Percentiles rank a stretch among this genome's conserved stretches.
phyloP scores from a whole-genome alignment of 1,140 invertebrate species.

The Nilaparvata lugens region DNA sequence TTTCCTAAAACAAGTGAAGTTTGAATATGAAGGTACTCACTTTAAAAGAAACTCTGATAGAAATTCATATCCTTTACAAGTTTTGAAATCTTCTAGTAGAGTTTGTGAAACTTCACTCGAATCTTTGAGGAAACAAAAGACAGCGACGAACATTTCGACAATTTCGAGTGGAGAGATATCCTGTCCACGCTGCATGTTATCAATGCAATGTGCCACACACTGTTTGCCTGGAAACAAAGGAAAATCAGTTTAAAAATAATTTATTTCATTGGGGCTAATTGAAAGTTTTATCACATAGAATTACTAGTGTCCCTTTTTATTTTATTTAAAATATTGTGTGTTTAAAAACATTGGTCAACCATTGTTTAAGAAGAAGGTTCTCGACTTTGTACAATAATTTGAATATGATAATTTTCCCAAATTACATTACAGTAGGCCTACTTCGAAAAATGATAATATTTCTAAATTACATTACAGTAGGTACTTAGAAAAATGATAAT shows the following conservation, averaged over 20 bases:
- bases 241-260: neutral
- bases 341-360: too few relatives aligned
- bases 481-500: too few relatives aligned
- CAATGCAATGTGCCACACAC: conserved; percentile 89
- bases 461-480: too few relatives aligned
- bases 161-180: conserved; percentile 90
- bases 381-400: too few relatives aligned
- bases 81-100: conserved; percentile 89
- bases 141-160: conserved; percentile 96
- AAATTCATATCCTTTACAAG: conserved; percentile 90
- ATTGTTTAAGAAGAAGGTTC: too few relatives aligned
- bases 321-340: too few relatives aligned
- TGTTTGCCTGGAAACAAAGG: conserved; percentile 66
- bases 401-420: too few relatives aligned
- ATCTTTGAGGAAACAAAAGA: conserved; percentile 97
- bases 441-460: too few relatives aligned
- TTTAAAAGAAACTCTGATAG: conserved; percentile 89
- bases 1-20: neutral
- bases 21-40: conserved; percentile 43
- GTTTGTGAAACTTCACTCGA: conserved; percentile 94
- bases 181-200: conserved; percentile 91
- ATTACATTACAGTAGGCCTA: too few relatives aligned
- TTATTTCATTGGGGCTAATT: too few relatives aligned
- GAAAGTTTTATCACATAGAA: too few relatives aligned
- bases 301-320: too few relatives aligned